Evolutionary conservation across 2,113 vertebrate species (phyloP).

Genomic region (Acinonyx jubatus): DNA sequence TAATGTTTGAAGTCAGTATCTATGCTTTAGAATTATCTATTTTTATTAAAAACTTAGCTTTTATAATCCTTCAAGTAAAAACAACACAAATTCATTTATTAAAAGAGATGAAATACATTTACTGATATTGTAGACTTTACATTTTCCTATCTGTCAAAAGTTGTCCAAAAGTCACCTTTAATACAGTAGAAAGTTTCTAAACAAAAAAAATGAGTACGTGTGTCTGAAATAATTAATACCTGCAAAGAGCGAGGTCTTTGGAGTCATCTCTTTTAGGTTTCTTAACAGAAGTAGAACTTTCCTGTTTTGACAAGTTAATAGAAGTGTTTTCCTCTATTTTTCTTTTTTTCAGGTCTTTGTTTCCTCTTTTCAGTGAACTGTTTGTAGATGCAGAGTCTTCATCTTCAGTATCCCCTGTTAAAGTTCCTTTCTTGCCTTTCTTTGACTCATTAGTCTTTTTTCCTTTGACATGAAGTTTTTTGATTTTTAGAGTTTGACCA

Average conservation of each 20-base stretch:
- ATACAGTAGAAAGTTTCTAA: neutral
- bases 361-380: constrained; percentile 92
- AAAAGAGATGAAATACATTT: constrained; percentile 11
- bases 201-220: neutral
- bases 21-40: neutral
- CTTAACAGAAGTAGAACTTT: constrained; percentile 90
- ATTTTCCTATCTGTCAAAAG: neutral
- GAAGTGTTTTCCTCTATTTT: constrained; percentile 91
- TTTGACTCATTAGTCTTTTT: constrained; percentile 93
- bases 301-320: constrained; percentile 87
- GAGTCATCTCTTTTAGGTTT: constrained; percentile 95
- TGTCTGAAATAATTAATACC: constrained; percentile 82
- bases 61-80: constrained; percentile 8
- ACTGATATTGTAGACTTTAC: neutral
- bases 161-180: neutral
- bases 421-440: constrained; percentile 90
- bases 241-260: constrained; percentile 91
- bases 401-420: constrained; percentile 89
- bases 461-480: constrained; percentile 90
- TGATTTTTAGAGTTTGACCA: constrained; percentile 93
- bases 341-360: constrained; percentile 92
- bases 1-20: constrained; percentile 65
- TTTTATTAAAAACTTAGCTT: constrained; percentile 26
- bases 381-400: constrained; percentile 90
- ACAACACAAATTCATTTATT: constrained; percentile 18